Percentiles rank a stretch among this genome's conserved stretches.
These are phyloP conservation scores for Hofmannophila pseudospretella DNA, from an alignment of 2,888 invertebrate genomes.

Conservation along the genomic window DNA sequence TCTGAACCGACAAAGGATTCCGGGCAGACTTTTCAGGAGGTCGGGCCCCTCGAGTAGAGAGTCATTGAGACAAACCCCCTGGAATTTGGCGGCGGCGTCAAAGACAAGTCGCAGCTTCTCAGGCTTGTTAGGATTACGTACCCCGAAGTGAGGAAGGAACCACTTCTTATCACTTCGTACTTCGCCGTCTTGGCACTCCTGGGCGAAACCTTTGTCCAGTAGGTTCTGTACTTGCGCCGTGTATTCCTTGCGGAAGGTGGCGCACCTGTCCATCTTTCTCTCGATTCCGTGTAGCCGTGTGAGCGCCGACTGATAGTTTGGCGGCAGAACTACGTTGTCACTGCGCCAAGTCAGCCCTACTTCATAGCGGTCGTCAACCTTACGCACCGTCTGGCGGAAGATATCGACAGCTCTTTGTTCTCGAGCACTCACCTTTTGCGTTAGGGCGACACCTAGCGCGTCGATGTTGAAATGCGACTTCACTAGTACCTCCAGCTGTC, in stretches of 20 bases:
- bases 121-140: not conserved
- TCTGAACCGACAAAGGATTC: too few species aligned
- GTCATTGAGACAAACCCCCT: not conserved
- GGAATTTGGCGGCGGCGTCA: not conserved
- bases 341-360: not conserved
- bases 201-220: not conserved
- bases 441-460: not conserved
- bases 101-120: not conserved
- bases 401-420: not conserved
- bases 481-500: not conserved
- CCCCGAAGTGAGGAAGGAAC: conserved; percentile 1
- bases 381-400: not conserved
- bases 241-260: not conserved
- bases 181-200: not conserved
- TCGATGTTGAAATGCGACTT: not conserved
- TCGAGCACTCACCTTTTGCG: too few species aligned
- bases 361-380: not conserved
- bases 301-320: not conserved
- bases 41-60: too few species aligned
- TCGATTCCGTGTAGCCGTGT: not conserved
- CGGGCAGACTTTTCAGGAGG: too few species aligned
- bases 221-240: not conserved
- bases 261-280: not conserved
- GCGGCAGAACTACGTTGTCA: not conserved
- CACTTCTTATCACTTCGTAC: not conserved